phyloP scores from a whole-genome alignment of 2,888 invertebrate species.

The Caenorhabditis plicata region DNA sequence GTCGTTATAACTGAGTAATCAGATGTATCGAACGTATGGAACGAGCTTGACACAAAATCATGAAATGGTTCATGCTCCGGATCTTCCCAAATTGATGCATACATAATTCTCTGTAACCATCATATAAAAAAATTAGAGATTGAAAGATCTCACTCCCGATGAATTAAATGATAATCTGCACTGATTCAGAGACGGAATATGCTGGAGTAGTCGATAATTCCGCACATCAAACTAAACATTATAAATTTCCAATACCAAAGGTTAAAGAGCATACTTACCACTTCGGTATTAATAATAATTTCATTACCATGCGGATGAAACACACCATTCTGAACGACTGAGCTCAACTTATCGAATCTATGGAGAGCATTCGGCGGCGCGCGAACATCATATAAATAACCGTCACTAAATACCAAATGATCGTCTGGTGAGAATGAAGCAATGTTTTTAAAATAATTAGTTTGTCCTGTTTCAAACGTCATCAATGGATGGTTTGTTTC shows the following conservation, averaged over 20 bases:
- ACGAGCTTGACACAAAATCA: conserved; percentile 65
- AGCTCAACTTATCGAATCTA: conserved; percentile 93
- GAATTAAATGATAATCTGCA: conserved; percentile 86
- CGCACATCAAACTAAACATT: conserved; percentile 83
- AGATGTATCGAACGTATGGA: conserved; percentile 88
- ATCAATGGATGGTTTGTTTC: conserved; percentile 77
- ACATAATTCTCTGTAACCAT: conserved; percentile 29
- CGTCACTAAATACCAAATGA: conserved; percentile 32
- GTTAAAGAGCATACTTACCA: conserved; percentile 65
- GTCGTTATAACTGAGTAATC: conserved; percentile 83
- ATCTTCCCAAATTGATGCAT: conserved; percentile 14
- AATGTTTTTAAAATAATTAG: conserved; percentile 18
- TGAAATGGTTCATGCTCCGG: conserved; percentile 1
- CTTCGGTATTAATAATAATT: conserved; percentile 94
- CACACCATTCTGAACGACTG: conserved; percentile 26
- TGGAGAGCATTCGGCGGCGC: conserved; percentile 75
- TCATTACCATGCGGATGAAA: conserved; percentile 60
- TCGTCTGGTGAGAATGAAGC: conserved; percentile 43
- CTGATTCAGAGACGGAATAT: conserved; percentile 89
- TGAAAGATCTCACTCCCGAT: conserved; percentile 70
- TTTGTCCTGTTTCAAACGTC: conserved; percentile 71
- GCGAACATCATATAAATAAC: conserved; percentile 35
- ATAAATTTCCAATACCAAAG: background rate
- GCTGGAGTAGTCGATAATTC: conserved; percentile 88
- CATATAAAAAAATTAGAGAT: conserved; percentile 2